phyloP scores from a whole-genome alignment of 2,113 vertebrate species.

The Amphilophus citrinellus region DNA sequence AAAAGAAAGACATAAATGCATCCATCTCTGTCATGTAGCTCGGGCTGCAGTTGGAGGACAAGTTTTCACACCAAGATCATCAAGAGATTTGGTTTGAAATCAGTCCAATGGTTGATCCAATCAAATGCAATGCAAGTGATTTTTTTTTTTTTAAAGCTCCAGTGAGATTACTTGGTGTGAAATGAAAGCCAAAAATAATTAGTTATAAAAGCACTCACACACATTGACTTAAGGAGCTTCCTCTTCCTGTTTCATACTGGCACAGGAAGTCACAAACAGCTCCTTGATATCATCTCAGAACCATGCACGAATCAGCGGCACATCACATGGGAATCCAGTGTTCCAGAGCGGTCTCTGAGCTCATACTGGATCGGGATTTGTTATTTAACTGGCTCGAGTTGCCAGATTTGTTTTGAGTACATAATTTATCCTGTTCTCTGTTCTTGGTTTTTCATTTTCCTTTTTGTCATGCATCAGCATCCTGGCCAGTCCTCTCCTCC shows the following conservation, averaged over 20 bases:
- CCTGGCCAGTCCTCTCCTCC: constrained; percentile 68
- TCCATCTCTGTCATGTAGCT: constrained; percentile 58
- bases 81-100: constrained; percentile 62
- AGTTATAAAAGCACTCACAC: constrained; percentile 70
- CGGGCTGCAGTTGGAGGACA: constrained; percentile 56
- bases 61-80: constrained; percentile 79
- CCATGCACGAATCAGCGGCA: constrained; percentile 67
- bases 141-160: constrained; percentile 23
- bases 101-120: constrained; percentile 53
- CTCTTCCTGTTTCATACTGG: constrained; percentile 57
- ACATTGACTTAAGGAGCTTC: constrained; percentile 62
- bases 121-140: constrained; percentile 33
- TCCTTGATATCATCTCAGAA: constrained; percentile 39
- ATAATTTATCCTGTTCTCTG: constrained; percentile 60
- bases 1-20: constrained; percentile 63
- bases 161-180: constrained; percentile 72
- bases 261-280: constrained; percentile 56
- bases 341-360: constrained; percentile 41
- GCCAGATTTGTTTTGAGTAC: constrained; percentile 58
- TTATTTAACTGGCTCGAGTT: constrained; percentile 53
- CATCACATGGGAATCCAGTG: constrained; percentile 55
- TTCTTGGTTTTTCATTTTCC: constrained; percentile 35
- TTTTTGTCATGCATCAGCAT: constrained; percentile 60
- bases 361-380: constrained; percentile 40
- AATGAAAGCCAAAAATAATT: constrained; percentile 71